A percentile compares a stretch with the other conserved stretches of the same genome.
These are phyloP conservation scores for Ispidina lecontei DNA, from an alignment of 2,797 vertebrate genomes.

Conservation along the genomic window DNA sequence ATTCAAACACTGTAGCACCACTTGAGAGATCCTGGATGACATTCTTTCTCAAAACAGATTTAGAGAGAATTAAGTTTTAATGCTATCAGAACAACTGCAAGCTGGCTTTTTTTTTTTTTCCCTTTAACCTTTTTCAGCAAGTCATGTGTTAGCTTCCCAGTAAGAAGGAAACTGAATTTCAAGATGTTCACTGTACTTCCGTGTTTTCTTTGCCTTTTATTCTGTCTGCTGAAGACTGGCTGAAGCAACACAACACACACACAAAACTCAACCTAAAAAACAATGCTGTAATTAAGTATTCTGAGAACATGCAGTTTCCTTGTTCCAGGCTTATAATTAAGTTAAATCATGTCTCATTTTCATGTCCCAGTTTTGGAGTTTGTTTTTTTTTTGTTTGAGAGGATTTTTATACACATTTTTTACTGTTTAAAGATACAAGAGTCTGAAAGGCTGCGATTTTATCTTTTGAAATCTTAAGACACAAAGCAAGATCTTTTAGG, in stretches of 20 bases:
- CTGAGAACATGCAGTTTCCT: conserved; percentile 52
- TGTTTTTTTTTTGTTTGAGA: conserved; percentile 1
- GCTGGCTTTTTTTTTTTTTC: neutral
- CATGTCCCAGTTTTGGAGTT: conserved; percentile 8
- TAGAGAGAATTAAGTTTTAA: neutral
- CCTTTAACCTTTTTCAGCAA: neutral
- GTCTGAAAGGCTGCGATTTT: neutral
- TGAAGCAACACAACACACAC: neutral
- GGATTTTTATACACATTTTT: conserved; percentile 49
- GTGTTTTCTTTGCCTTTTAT: conserved; percentile 41
- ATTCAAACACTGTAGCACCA: neutral
- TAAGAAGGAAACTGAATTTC: conserved; percentile 54
- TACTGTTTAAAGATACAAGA: neutral
- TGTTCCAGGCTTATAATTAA: conserved; percentile 56
- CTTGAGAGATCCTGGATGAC: neutral
- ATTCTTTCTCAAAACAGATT: neutral
- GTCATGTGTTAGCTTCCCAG: conserved; percentile 35
- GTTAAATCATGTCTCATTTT: conserved; percentile 56
- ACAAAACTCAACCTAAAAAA: neutral
- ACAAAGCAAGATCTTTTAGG: neutral
- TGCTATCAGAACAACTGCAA: neutral
- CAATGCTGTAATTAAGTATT: conserved; percentile 63
- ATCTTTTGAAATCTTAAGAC: neutral
- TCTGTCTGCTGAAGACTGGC: neutral
- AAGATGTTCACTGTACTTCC: conserved; percentile 60